Base-by-base conservation (phyloP, 2,797 vertebrate species). In the Chelon auratus region DNA sequence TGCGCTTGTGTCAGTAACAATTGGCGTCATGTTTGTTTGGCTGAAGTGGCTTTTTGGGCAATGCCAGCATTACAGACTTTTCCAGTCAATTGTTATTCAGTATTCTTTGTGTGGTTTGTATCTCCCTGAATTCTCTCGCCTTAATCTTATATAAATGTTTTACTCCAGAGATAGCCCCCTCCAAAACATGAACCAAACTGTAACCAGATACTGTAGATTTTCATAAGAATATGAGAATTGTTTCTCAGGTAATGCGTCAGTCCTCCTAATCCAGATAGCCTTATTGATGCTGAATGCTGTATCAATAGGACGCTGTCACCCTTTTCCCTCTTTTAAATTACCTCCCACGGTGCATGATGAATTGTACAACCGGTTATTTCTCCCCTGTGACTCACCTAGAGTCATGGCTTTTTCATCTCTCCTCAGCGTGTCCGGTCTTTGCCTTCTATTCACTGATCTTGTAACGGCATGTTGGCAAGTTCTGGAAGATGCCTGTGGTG, bases 331-430 rank as follows among this genome's bases (percentile, higher is more conserved):
- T 24, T 69, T 40, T 60, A 55, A 76, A 64, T 73, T 73, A 76
- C 73, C 78, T 78, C 82, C 84, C 45, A 66, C 62, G 10, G 73
- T 18, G 71, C 24, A 24, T 59, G 62, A 85, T 78, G 60, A 65
- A 81, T 85, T 54, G 51, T 55, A 50, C 66, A 75, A 10, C 59
- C 62, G 53, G 78, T 64, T 63, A 22, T 62, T 75, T 77, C 65
- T 81, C 73, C 60, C 62, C 75, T 69, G 81, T 90, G 90, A 92
- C 80, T 92, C 90, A 87, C 77, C 64, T 78, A 65, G 62, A 81
- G 68, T 82, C 64, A 20, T 40, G 43, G 63, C 75, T 77, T 82
- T 85, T 82, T 80, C 69, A 75, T 88, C 82, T 77, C 42, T 70
- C 39, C 54, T 77, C 48, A 45, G 55, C 50, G 13, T 72, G 68